Evolutionary conservation across 2,797 vertebrate species (phyloP), one percentile per base, ranked within the genome.

Genomic region (Siniperca obscura): DNA sequence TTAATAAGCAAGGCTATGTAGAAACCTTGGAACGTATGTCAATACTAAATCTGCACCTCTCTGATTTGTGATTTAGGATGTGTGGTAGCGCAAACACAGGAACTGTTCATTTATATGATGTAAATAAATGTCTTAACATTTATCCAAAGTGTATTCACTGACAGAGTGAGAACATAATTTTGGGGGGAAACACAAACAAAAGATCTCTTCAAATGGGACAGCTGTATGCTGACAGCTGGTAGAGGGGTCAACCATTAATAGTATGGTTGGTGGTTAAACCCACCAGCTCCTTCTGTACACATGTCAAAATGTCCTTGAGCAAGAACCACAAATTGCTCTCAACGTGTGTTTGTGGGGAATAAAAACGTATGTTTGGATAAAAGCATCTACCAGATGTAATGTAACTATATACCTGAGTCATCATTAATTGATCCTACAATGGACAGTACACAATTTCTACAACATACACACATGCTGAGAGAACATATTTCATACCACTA

Each of bases 41-140:
- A 48, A 57, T 86, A 89, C 76, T 84, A 76, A 87, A 75, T 76
- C 52, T 83, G 72, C 82, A 67, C 53, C 65, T 72, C 40, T 81
- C 66, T 72, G 64, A 74, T 81, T 56, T 85, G 79, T 85, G 77
- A 86, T 60, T 38, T 84, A 83, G 79, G 78, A 86, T 78, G 75
- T 87, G 84, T 91, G 82, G 60, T 91, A 90, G 77, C 72, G 71
- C 64, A 87, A 82, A 90, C 69, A 82, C 68, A 70, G 30, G 77
- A 84, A 50, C 70, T 83, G 80, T 92, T 86, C 70, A 82, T 86
- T 90, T 90, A 84, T 80, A 91, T 61, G 34, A 85, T 93, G 87
- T 90, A 90, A 94, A 93, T 93, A 94, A 94, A 95, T 71, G 83
- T 92, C 85, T 91, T 91, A 92, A 92, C 90, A 90, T 88, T 86